Conservation (phyloP, 2,797 vertebrate genomes). For the Lemur catta region DNA sequence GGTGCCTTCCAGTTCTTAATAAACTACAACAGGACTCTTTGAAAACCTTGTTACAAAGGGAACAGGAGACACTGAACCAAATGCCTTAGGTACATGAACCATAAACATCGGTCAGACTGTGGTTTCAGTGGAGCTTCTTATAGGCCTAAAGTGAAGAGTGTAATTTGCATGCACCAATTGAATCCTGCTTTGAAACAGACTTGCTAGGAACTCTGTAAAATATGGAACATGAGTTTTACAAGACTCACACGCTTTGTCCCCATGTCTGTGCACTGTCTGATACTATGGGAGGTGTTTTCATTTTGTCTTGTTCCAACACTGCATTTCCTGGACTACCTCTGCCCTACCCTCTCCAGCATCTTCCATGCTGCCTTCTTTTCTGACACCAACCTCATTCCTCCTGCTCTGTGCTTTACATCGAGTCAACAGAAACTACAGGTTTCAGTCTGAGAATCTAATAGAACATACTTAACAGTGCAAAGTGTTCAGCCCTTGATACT, state of each 20-base stretch:
- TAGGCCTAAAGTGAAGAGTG: not conserved
- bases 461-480: not conserved
- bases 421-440: not conserved
- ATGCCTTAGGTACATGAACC: not conserved
- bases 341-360: not conserved
- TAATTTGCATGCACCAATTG: rapidly evolving
- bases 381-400: not conserved
- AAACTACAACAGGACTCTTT: not conserved
- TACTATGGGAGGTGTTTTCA: rapidly evolving
- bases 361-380: not conserved
- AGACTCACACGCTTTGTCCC: not conserved
- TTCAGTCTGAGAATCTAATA: not conserved
- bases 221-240: rapidly evolving
- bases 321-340: not conserved
- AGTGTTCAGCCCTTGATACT: not conserved
- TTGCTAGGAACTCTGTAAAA: not conserved
- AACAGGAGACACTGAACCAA: not conserved
- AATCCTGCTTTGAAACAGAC: not conserved
- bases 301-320: not conserved
- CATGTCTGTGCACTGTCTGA: rapidly evolving
- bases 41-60: not conserved
- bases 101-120: not conserved
- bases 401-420: not conserved
- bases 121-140: not conserved
- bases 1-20: not conserved